Evolutionary conservation across 2,113 vertebrate species (phyloP), one percentile per base, ranked within the genome.

Genomic region (Paramormyrops kingsleyae): DNA sequence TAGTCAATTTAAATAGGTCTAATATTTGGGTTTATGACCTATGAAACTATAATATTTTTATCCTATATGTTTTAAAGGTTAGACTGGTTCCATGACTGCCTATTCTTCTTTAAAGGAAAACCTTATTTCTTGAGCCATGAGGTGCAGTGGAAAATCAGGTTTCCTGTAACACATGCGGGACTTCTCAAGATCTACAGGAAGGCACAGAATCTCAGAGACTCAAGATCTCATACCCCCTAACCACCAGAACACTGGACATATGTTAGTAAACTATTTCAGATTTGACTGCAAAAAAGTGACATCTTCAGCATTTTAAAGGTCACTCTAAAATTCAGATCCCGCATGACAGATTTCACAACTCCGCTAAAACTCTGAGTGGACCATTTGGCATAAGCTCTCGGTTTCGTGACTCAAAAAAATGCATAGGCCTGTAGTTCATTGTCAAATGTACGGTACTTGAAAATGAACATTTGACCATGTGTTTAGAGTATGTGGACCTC

Each of bases 161-260:
- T 93, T 91, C 89, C 62, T 92, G 80, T 46, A 89, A 92, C 92
- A 94, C 94, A 91, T 94, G 94, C 83, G 91, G 90, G 89, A 94
- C 90, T 87, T 87, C 94, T 95, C 91, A 91, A n/a, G 89, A 91
- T 42, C 31, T 0, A 62, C 46, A 88, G 85, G 12, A 88, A 88
- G 91, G 87, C 88, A 92, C 90, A 91, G 87, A 83, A 83, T 35
- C 50, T 59, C 90, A 91, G 89, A 92, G 90, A 92, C 59, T 53
- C 13, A 90, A 87, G 56, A 87, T 52, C 7, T 39, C 77, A 90
- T 86, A 44, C 49, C 90, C 27, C 31, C 49, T 17, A 9, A 15
- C 74, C 35, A 35, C 74, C 31, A 39, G 74, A 42, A 35, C 39
- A 80, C n/a, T 19, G 15, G 35, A 39, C 74, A 42, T 80, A 80